Base-by-base conservation (phyloP, 2,888 invertebrate species). In the Lycaena phlaeas region DNA sequence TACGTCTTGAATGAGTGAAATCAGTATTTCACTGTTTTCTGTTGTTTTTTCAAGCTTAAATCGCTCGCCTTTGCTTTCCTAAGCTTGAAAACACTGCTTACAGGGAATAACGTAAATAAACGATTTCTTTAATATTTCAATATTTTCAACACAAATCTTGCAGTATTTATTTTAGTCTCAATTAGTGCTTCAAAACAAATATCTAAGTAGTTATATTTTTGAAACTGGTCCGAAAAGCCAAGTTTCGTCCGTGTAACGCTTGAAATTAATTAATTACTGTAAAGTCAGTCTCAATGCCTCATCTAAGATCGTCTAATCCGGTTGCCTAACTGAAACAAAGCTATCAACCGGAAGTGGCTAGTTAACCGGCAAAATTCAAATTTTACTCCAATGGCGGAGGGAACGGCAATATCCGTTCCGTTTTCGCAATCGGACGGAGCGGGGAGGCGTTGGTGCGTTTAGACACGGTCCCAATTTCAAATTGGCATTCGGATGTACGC, bases 361-460 rank as follows among this genome's bases (percentile, higher is more conserved):
- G 75, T 82, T 81, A 77, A 72, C 71, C 76, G 78, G 78, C 78
- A 75, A 79, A 82, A 82, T 82, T 79, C 70, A 75, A 82, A 82
- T 78, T 78, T 76, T 75, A 65, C 71, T 66, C 72, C 73, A 77
- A 79, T 72, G 73, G 68, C 68, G 34, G 75, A 75, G 75, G 75
- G 77, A 76, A 77, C 76, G 66, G 68, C 77, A 72, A 79, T 81
- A 79, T 84, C 84, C 84, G 84, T 78, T 82, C 79, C 63, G 75
- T 70, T 84, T 84, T 82, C 81, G 84, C 84, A 84, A 82, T 63
- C 65, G 64, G 64, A 65, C 39, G 31, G 38, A 40, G 41, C 42
- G 63, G 62, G 60, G 67, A 59, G 61, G 75, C 76, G 74, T 66
- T 75, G 70, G 67, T 64, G 72, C 75, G 76, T 73, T 71, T 60